A percentile compares a stretch with the other conserved stretches of the same genome.
Evolutionary conservation across 1,140 invertebrate species (phyloP).

Genomic region (Oscheius sp.): DNA sequence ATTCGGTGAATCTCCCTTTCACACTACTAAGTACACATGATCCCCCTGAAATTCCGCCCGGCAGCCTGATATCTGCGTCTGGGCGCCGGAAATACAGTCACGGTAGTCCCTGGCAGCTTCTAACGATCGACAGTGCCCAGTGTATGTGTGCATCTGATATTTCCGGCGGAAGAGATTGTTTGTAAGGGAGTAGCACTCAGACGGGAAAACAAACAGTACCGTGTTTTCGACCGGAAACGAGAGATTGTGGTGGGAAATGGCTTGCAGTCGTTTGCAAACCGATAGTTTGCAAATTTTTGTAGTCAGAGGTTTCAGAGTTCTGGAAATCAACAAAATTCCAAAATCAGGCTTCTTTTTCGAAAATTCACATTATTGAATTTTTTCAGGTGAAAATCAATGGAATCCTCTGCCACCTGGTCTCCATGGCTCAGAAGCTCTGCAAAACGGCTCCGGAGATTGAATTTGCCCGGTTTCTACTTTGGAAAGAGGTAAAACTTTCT

Average conservation of each 20-base stretch:
- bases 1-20: too few species aligned
- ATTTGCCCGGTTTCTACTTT: neutral
- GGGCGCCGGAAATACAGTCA: too few species aligned
- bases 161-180: too few species aligned
- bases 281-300: neutral
- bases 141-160: too few species aligned
- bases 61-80: too few species aligned
- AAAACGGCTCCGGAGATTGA: neutral
- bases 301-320: neutral
- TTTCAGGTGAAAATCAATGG: conserved; percentile 1
- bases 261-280: neutral
- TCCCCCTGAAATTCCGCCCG: too few species aligned
- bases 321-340: neutral
- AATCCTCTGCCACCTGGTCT: neutral
- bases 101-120: too few species aligned
- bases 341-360: neutral
- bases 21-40: too few species aligned
- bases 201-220: neutral
- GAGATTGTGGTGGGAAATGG: neutral
- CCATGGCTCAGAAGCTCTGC: neutral
- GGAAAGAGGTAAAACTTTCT: neutral
- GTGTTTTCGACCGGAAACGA: neutral
- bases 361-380: neutral
- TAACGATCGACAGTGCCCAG: too few species aligned
- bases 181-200: neutral